Percentiles rank a stretch among this genome's conserved stretches.
These are phyloP conservation scores for Ctenomys sociabilis DNA, from an alignment of 2,113 vertebrate species.

Conservation along the genomic window DNA sequence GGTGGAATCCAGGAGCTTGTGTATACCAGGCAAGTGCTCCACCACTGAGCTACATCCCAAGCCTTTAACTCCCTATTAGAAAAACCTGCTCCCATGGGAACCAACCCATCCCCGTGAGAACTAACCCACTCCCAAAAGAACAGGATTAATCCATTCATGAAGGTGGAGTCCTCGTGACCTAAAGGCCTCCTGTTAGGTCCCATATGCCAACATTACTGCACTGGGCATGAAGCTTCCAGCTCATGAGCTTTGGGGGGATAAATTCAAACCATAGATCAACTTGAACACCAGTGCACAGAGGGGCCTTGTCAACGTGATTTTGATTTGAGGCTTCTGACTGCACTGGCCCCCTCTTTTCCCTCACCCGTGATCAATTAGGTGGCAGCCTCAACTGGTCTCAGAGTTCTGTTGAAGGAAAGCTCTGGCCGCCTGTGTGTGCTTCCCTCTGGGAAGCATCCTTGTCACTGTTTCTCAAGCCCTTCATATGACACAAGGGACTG, in stretches of 20 bases:
- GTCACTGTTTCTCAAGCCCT: not conserved
- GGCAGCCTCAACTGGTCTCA: not conserved
- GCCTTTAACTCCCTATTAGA: not conserved
- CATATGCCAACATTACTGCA: not conserved
- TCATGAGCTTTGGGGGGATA: not conserved
- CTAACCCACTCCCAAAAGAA: not conserved
- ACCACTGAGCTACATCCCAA: not conserved
- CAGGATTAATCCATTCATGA: not conserved
- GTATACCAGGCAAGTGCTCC: not conserved
- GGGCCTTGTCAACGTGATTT: not conserved
- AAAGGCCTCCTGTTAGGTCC: not conserved
- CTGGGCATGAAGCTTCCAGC: not conserved
- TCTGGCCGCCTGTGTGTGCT: not conserved
- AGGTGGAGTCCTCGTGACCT: not conserved
- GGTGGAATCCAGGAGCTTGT: not conserved
- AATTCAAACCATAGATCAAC: not conserved
- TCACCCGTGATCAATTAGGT: not conserved
- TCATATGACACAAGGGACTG: not conserved
- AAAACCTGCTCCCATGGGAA: not conserved
- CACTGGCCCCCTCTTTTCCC: not conserved
- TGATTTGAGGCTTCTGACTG: not conserved
- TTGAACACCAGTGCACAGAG: not conserved
- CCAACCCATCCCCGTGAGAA: not conserved
- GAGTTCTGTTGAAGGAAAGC: constrained; percentile 44
- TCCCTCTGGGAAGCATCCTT: not conserved